phyloP scores from a whole-genome alignment of 2,888 invertebrate genomes.

The Nyleta sp. region DNA sequence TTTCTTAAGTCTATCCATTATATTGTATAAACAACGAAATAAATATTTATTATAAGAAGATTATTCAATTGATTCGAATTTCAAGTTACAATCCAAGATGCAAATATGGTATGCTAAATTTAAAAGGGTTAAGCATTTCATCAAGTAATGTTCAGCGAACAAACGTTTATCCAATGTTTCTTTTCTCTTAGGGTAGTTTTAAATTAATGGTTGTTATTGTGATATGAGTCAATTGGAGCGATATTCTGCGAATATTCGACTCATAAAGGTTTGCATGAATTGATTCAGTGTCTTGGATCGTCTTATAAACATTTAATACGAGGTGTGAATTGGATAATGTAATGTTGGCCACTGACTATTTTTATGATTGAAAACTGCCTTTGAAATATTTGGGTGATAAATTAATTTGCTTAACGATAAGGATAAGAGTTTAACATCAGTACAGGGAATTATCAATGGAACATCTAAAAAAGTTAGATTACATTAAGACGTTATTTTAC shows the following conservation, averaged over 20 bases:
- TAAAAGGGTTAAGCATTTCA: conserved; percentile 22
- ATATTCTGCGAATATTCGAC: conserved; percentile 60
- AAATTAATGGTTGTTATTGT: conserved; percentile 55
- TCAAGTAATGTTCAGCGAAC: conserved; percentile 21
- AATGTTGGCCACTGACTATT: background rate
- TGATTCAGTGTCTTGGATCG: conserved; percentile 45
- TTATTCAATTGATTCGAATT: background rate
- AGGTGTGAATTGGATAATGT: conserved; percentile 49
- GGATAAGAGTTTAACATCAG: no score
- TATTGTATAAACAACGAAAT: no score
- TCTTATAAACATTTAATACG: conserved; percentile 55
- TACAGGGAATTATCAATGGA: no score
- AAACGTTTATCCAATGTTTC: conserved; percentile 57
- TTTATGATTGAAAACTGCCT: no score
- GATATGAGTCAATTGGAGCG: conserved; percentile 45
- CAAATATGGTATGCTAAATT: background rate
- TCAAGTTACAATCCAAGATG: conserved; percentile 4
- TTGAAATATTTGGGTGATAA: no score
- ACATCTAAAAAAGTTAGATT: no score
- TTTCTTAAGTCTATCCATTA: no score
- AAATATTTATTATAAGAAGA: no score
- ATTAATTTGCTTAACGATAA: no score
- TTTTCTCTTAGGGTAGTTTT: conserved; percentile 53
- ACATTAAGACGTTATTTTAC: no score
- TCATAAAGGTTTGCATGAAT: conserved; percentile 49